phyloP scores from a whole-genome alignment of 2,113 vertebrate species.

The Tamias sibiricus region DNA sequence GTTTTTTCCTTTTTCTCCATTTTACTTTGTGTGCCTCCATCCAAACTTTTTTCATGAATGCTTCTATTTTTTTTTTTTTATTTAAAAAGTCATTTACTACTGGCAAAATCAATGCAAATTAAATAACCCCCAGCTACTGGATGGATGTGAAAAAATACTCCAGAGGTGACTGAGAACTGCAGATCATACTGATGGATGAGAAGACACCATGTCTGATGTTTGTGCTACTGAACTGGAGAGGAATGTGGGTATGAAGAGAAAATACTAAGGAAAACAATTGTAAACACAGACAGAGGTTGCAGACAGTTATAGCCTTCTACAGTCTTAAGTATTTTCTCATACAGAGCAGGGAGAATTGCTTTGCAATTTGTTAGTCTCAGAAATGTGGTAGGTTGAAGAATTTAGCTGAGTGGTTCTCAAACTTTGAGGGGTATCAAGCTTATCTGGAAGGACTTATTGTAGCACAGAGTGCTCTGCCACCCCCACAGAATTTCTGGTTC shows the following conservation, averaged over 20 bases:
- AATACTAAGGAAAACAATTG: neutral
- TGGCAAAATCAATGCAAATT: neutral
- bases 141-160: neutral
- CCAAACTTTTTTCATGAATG: neutral
- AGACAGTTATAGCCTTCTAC: neutral
- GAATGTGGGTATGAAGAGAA: neutral
- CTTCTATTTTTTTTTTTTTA: neutral
- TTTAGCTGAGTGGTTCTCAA: neutral
- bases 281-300: neutral
- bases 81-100: neutral
- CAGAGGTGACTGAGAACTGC: neutral
- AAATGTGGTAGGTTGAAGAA: neutral
- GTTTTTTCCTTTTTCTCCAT: fast-evolving
- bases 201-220: neutral
- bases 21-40: neutral
- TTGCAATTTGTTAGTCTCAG: neutral
- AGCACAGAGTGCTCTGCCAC: neutral
- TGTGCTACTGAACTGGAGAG: neutral
- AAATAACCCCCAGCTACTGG: neutral
- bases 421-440: neutral
- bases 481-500: neutral
- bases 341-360: neutral
- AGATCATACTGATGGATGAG: neutral
- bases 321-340: neutral
- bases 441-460: neutral